Conservation (phyloP, 2,113 vertebrate species). For the Festucalex cinctus region DNA sequence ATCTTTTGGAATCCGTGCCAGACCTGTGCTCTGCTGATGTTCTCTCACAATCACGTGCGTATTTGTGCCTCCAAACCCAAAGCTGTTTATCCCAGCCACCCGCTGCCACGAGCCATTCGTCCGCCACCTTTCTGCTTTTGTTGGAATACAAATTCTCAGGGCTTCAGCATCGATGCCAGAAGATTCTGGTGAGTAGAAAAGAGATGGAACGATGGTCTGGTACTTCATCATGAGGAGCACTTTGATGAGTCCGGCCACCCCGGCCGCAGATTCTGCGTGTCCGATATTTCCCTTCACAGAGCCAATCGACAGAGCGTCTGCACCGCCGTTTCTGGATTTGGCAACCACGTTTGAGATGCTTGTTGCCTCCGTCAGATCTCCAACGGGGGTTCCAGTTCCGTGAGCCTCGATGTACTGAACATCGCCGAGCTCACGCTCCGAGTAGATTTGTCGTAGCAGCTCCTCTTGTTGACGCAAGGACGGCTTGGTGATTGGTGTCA, state of each 20-base stretch:
- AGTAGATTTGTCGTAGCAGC: slow-evolving; percentile 78
- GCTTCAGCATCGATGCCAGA: slow-evolving; percentile 71
- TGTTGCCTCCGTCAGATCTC: slow-evolving; percentile 76
- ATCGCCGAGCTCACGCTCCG: slow-evolving; percentile 60
- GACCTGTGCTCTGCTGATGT: slow-evolving; percentile 44
- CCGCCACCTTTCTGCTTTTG: slow-evolving; percentile 73
- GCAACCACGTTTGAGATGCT: slow-evolving; percentile 71
- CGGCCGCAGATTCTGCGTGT: slow-evolving; percentile 83
- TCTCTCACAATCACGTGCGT: slow-evolving; percentile 78
- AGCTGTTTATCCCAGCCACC: too few species aligned
- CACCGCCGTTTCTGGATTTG: slow-evolving; percentile 56
- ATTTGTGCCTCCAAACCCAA: slow-evolving; percentile 64
- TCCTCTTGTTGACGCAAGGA: slow-evolving; percentile 79
- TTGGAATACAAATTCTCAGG: slow-evolving; percentile 73
- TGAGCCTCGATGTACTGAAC: slow-evolving; percentile 85
- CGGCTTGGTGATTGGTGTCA: slow-evolving; percentile 78
- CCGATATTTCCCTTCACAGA: slow-evolving; percentile 84
- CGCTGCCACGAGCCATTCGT: not conserved
- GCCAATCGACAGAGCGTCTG: slow-evolving; percentile 66
- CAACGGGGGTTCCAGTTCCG: slow-evolving; percentile 79
- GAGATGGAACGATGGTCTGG: slow-evolving; percentile 78
- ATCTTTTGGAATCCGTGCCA: slow-evolving; percentile 32
- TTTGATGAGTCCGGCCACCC: slow-evolving; percentile 83
- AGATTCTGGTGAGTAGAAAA: slow-evolving; percentile 76
- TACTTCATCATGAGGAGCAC: slow-evolving; percentile 87